Percentiles rank a stretch among this genome's conserved stretches.
These are phyloP conservation scores for Thera britannica DNA, from an alignment of 2,888 invertebrate species.

Conservation along the genomic window DNA sequence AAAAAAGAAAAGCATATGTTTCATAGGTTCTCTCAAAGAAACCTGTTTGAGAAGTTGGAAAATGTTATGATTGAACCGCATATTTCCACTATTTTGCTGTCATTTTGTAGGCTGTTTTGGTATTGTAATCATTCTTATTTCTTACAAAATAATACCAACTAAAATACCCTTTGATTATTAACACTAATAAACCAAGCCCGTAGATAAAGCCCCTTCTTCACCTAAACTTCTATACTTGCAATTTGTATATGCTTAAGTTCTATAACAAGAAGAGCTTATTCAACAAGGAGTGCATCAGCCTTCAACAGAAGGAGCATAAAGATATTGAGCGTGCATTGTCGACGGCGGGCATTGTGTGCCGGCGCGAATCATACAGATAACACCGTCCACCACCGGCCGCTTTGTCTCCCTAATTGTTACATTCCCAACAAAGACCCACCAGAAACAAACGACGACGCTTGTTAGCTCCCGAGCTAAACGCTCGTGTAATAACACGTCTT, in stretches of 20 bases:
- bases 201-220: not conserved
- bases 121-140: too few relatives aligned
- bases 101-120: too few relatives aligned
- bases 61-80: too few relatives aligned
- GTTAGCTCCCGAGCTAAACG: conserved; percentile 76
- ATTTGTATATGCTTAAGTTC: conserved; percentile 10
- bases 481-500: conserved; percentile 79
- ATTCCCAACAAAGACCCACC: conserved; percentile 73
- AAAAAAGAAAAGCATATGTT: too few relatives aligned
- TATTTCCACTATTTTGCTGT: too few relatives aligned
- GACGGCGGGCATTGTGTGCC: conserved; percentile 62
- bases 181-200: too few relatives aligned
- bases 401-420: conserved; percentile 80
- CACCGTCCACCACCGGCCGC: conserved; percentile 65
- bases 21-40: too few relatives aligned
- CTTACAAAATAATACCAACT: too few relatives aligned
- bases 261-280: conserved; percentile 64
- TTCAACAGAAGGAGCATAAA: conserved; percentile 73
- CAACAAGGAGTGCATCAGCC: conserved; percentile 75
- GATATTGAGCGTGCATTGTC: conserved; percentile 80
- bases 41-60: too few relatives aligned
- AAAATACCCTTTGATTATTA: too few relatives aligned
- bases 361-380: conserved; percentile 67
- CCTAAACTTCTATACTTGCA: not conserved
- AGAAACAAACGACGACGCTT: conserved; percentile 76